phyloP scores from a whole-genome alignment of 1,140 invertebrate genomes.

The Drosophila navojoa region DNA sequence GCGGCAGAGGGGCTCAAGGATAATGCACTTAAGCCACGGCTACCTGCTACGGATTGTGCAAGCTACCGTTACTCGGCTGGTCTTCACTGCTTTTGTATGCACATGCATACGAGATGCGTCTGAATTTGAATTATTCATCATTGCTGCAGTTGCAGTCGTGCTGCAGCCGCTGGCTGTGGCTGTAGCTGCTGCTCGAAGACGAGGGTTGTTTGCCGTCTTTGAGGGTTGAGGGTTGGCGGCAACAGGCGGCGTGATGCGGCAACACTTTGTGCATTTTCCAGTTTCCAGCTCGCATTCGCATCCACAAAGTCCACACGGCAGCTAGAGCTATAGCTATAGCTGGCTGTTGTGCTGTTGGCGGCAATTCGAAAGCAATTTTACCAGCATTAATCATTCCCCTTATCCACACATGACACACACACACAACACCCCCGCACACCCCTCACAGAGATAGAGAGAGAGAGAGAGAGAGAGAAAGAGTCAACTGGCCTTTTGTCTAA shows the following conservation, averaged over 20 bases:
- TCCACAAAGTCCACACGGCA: slow-evolving; percentile 14
- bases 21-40: slow-evolving; percentile 47
- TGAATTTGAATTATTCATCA: slow-evolving; percentile 70
- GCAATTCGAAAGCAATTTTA: slow-evolving; percentile 75
- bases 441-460: background rate
- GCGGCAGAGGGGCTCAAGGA: slow-evolving; percentile 37
- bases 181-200: slow-evolving; percentile 10
- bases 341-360: slow-evolving; percentile 29
- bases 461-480: background rate
- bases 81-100: slow-evolving; percentile 17
- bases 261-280: slow-evolving; percentile 59
- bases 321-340: background rate
- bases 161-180: slow-evolving; percentile 15
- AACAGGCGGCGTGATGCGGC: slow-evolving; percentile 49
- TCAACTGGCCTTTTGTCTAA: slow-evolving; percentile 58
- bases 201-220: slow-evolving; percentile 56
- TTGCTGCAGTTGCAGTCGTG: slow-evolving; percentile 47
- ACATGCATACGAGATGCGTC: slow-evolving; percentile 26
- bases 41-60: slow-evolving; percentile 18
- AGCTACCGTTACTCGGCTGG: slow-evolving; percentile 29
- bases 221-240: slow-evolving; percentile 63
- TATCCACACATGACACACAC: slow-evolving; percentile 39
- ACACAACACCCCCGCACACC: background rate
- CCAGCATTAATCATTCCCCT: slow-evolving; percentile 73
- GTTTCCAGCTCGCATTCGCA: slow-evolving; percentile 52